phyloP scores from a whole-genome alignment of 2,113 vertebrate species.

The Steatornis caripensis region DNA sequence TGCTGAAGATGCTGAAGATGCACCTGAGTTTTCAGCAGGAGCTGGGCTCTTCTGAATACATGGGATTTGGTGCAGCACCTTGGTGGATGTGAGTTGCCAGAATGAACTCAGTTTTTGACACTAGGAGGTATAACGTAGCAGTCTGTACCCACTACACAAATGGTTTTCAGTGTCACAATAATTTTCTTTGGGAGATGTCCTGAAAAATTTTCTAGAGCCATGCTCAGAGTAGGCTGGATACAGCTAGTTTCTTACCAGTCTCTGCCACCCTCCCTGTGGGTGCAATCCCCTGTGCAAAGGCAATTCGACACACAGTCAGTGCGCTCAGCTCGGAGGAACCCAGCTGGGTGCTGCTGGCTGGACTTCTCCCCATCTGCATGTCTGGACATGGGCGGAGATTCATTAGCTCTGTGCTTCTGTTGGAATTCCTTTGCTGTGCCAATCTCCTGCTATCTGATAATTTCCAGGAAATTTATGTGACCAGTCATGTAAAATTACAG shows the following conservation, averaged over 20 bases:
- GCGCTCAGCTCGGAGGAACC: neutral
- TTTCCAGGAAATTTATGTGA: slow-evolving; percentile 48
- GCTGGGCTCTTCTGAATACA: accelerated
- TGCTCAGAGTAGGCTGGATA: neutral
- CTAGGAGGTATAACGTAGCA: neutral
- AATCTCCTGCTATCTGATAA: slow-evolving; percentile 38
- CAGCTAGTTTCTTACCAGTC: neutral
- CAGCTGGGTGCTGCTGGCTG: neutral
- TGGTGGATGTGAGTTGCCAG: neutral
- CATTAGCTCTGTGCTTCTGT: slow-evolving; percentile 46
- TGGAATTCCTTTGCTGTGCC: slow-evolving; percentile 53
- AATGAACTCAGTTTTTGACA: neutral
- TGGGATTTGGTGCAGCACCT: neutral
- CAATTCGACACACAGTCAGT: accelerated
- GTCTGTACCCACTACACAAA: neutral
- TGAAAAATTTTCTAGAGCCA: neutral
- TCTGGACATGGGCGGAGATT: slow-evolving; percentile 5
- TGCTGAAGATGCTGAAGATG: neutral
- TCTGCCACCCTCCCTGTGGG: accelerated
- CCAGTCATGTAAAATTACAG: slow-evolving; percentile 24
- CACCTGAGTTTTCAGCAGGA: neutral
- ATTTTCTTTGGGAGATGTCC: neutral
- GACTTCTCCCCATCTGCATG: neutral
- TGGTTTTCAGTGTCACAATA: neutral
- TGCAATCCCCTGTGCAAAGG: neutral